phyloP scores from a whole-genome alignment of 2,797 vertebrate genomes.

The Limnodromus scolopaceus region DNA sequence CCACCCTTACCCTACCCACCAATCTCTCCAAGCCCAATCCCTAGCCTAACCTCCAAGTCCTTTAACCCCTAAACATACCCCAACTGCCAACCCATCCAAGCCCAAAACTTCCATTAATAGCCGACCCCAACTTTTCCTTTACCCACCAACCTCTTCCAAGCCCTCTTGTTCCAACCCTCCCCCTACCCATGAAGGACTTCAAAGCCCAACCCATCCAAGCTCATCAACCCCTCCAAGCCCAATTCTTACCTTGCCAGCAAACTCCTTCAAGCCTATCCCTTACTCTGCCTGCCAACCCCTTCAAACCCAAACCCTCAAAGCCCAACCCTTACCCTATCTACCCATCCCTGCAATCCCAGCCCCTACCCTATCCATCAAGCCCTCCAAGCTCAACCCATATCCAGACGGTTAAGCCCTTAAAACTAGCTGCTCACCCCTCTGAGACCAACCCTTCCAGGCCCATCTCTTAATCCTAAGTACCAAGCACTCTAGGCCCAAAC shows the following conservation, averaged over 20 bases:
- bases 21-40: background rate
- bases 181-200: background rate
- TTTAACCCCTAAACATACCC: background rate
- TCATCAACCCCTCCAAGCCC: background rate
- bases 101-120: background rate
- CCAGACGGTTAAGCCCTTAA: background rate
- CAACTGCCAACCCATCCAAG: background rate
- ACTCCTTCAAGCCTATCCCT: background rate
- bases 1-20: background rate
- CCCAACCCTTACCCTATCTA: background rate
- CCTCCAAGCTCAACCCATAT: background rate
- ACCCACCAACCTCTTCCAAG: background rate
- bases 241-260: background rate
- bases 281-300: background rate
- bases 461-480: background rate
- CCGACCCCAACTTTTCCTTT: background rate
- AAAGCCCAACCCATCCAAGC: background rate
- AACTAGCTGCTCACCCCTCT: background rate
- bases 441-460: background rate
- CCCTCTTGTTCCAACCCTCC: background rate
- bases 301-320: background rate
- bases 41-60: background rate
- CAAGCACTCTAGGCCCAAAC: background rate
- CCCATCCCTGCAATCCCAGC: background rate
- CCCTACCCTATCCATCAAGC: background rate